Evolutionary conservation across 2,888 invertebrate species (phyloP), one percentile per base, ranked within the genome.

Genomic region (Cactoblastis cactorum): DNA sequence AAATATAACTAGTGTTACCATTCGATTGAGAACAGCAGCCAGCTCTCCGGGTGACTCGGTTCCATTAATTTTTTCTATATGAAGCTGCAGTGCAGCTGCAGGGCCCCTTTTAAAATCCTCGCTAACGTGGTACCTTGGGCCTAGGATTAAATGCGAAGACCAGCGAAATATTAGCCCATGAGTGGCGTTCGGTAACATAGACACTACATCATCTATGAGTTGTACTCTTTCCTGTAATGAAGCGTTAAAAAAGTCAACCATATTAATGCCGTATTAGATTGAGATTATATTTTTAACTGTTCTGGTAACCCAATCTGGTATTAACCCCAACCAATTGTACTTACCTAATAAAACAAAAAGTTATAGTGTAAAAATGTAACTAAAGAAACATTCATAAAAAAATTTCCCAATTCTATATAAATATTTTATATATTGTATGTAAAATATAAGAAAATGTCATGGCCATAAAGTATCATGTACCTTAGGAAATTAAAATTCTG

Each of bases 121-220:
- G 32, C 65, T 72, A 2, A 75, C 52, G 11, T 61, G 53, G 11
- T 67, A 51, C 0, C 55, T 61, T 2, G 67, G 60, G 24, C 62
- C 70, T 34, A 88, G 45, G 41, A 82, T 73, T 14, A 90, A 63
- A 9, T 83, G 76, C 1, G 78, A 71, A 0, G 77, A 71, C 69
- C 80, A 75, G 9, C 74, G 74, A 51, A 86, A 79, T 52, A 77
- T 81, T 0, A 86, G 54, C 6, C 69, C 69, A 0, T 68, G 61
- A 24, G 61, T 71, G 3, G 80, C 68, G 5, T 53, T 56, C 0
- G 86, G 85, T 9, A 89, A 63, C 38, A 62, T 66, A 4, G 76
- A 61, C 46, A 80, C 56, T 15, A 80, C 61, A 34, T 69, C 56
- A 45, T 66, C 67, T 41, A 88, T 67, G 9, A 80, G 52, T 24